phyloP scores from a whole-genome alignment of 1,140 invertebrate genomes.

The Mycetomoellerius zeteki region DNA sequence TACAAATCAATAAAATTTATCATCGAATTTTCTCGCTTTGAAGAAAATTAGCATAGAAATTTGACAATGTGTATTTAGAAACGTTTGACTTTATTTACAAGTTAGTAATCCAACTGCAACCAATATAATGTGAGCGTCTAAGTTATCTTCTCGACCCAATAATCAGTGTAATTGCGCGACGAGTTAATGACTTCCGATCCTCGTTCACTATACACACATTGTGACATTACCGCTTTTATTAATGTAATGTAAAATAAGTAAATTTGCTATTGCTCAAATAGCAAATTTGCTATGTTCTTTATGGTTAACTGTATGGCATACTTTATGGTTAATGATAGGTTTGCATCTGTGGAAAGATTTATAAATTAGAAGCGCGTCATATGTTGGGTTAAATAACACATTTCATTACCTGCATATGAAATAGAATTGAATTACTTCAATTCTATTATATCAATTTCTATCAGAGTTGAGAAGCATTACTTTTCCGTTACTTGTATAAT shows the following conservation, averaged over 20 bases:
- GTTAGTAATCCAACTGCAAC: not conserved
- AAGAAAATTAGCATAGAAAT: constrained; percentile 7
- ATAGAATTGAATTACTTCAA: not conserved
- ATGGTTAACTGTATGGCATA: no score
- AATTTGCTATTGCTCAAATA: no score
- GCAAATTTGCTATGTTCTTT: no score
- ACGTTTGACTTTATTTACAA: not conserved
- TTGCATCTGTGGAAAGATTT: constrained; percentile 7
- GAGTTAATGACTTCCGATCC: constrained; percentile 38
- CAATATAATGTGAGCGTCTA: not conserved
- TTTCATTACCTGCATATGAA: not conserved
- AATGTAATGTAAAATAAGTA: constrained; percentile 27
- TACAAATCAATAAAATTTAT: not conserved
- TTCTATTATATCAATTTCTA: not conserved
- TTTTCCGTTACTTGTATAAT: no score
- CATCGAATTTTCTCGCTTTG: not conserved
- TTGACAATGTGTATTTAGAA: not conserved
- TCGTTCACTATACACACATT: constrained; percentile 5
- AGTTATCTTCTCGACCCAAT: constrained; percentile 27
- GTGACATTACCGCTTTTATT: constrained; percentile 35
- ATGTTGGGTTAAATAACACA: constrained; percentile 18
- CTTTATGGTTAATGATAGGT: not conserved
- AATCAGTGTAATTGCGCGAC: constrained; percentile 35
- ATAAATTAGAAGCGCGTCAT: constrained; percentile 11
- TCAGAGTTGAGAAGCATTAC: no score